Conservation (phyloP, 2,888 invertebrate genomes). For the Dusona sp. region DNA sequence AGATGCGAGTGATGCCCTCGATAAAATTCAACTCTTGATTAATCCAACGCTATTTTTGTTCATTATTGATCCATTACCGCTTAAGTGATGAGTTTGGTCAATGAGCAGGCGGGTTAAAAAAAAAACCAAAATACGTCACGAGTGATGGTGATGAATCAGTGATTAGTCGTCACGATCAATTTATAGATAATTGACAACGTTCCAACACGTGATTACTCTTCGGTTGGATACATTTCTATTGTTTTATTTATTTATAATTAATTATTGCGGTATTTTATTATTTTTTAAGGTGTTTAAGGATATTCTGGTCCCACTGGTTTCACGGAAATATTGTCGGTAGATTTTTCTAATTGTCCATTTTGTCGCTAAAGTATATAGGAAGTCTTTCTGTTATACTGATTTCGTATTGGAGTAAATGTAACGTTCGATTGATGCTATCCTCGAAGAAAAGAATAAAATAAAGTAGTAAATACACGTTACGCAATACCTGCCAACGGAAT, state of each 20-base stretch:
- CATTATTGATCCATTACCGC: constrained; percentile 3
- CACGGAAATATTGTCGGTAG: background rate
- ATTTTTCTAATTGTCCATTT: background rate
- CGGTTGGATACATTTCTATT: background rate
- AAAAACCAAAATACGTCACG: background rate
- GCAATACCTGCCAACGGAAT: constrained; percentile 84
- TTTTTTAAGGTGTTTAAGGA: background rate
- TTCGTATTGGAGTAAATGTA: background rate
- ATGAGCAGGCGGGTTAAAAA: background rate
- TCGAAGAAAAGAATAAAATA: constrained; percentile 2
- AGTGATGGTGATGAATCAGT: constrained; percentile 9
- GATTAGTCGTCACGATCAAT: constrained; percentile 1
- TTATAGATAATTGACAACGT: background rate
- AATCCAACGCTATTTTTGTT: background rate
- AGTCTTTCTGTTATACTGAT: background rate
- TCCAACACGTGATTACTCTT: background rate
- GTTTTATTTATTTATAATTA: background rate
- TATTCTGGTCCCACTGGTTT: background rate
- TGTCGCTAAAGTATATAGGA: too few species aligned
- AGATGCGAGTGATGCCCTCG: background rate
- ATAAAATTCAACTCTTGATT: background rate
- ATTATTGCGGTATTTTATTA: background rate
- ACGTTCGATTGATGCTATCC: background rate
- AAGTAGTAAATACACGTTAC: background rate
- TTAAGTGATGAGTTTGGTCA: background rate